Conservation (phyloP, 2,113 vertebrate genomes). For the Cyanoramphus novaezelandiae region DNA sequence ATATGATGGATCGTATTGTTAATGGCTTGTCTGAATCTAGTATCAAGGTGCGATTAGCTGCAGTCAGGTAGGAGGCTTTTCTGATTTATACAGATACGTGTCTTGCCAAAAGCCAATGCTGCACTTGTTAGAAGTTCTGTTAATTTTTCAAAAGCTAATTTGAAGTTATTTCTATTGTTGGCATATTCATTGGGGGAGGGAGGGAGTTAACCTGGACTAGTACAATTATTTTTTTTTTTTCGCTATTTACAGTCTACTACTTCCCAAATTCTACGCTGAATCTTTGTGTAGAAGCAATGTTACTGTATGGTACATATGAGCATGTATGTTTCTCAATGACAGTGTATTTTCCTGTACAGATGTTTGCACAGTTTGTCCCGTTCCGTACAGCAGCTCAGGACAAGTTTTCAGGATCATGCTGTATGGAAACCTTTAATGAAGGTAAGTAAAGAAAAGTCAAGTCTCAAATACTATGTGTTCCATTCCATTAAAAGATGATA, state of each 20-base stretch:
- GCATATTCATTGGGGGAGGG: background rate
- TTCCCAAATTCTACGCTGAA: background rate
- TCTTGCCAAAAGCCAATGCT: background rate
- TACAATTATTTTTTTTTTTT: background rate
- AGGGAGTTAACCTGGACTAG: background rate
- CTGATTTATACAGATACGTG: background rate
- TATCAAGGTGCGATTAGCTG: conserved; percentile 97
- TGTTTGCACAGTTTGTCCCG: conserved; percentile 99
- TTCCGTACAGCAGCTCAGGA: conserved; percentile 97
- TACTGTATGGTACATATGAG: background rate
- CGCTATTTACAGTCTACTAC: background rate
- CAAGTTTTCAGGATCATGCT: conserved; percentile 97
- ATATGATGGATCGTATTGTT: conserved; percentile 99
- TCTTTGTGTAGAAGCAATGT: background rate
- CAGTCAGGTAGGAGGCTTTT: conserved; percentile 89
- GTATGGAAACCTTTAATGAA: conserved; percentile 99
- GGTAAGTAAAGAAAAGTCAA: conserved; percentile 70
- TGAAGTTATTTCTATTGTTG: background rate
- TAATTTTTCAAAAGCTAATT: background rate
- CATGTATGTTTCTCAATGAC: background rate
- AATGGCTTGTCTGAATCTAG: conserved; percentile 97
- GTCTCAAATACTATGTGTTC: background rate
- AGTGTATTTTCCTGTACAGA: conserved; percentile 72
- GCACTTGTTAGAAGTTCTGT: background rate
- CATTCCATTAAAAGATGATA: background rate